Base-by-base conservation (phyloP, 2,113 vertebrate species). In the Phocoena phocoena region DNA sequence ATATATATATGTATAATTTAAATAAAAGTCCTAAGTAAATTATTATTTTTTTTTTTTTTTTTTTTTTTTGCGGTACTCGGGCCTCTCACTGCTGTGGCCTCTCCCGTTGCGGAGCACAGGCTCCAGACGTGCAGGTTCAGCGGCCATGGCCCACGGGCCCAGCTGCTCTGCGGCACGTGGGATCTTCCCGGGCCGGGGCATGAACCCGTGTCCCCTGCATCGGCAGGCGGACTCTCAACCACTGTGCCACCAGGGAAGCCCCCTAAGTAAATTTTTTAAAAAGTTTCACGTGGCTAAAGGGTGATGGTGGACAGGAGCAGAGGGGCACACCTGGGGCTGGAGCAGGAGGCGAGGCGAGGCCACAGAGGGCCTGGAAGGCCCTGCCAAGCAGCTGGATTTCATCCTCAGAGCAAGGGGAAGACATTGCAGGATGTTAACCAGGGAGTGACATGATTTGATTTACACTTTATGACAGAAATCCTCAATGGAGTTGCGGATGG, bases 151-250 rank as follows among this genome's bases (percentile, higher is more conserved):
- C 1, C 12, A 50, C 3, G 3, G 47, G 47, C 47, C 13, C 13
- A 47, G 47, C 12, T 0, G 2, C 47, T 47, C 11, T 11, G 0
- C 47, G 0, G 47, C 47, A 47, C 12, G 47, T 47, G 47, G 47
- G 47, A 47, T 47, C 47, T 47, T 12, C 47, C 47, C 47, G 12
- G 47, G 1, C 47, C 13, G 13, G 47, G 47, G 13, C 47, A 50
- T 1, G 13, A 50, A 50, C 47, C 47, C 47, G 47, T 14, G 12
- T 14, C 47, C 47, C 47, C 47, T 50, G 47, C 47, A 50, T 50
- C 47, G 13, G 47, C 12, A 50, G 47, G 50, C 13, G 13, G 50
- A 50, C 50, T 50, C 13, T 50, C 50, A 50, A 50, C 50, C 50
- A 50, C 50, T 50, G 50, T 0, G 50, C 50, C 50, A 50, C 50